Conservation (phyloP, 2,888 invertebrate genomes). For the Trichacis sp. region DNA sequence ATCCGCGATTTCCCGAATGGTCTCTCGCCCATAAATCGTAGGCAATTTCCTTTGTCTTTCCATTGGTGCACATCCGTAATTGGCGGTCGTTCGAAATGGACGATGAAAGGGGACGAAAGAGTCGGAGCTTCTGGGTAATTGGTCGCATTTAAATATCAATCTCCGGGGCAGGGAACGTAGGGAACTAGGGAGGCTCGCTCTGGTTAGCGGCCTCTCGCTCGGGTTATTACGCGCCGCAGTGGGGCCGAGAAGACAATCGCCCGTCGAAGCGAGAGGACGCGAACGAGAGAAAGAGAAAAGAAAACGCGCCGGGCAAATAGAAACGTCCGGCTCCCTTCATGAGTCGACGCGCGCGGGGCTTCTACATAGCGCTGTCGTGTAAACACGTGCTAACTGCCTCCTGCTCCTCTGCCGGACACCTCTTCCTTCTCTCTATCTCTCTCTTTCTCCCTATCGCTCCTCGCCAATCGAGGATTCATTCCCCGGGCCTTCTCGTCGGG, state of each 20-base stretch:
- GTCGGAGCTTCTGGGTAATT: constrained; percentile 49
- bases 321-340: constrained; percentile 59
- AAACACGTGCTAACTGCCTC: constrained; percentile 68
- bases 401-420: constrained; percentile 37
- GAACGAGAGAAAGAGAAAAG: constrained; percentile 37
- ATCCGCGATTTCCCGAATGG: too few relatives aligned
- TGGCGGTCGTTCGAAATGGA: too few relatives aligned
- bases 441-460: too few relatives aligned
- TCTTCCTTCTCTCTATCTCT: too few relatives aligned
- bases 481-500: too few relatives aligned
- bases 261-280: constrained; percentile 7
- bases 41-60: too few relatives aligned
- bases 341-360: constrained; percentile 55
- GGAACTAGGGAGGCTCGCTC: constrained; percentile 47
- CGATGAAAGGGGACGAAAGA: constrained; percentile 4
- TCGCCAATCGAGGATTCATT: too few relatives aligned
- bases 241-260: constrained; percentile 11
- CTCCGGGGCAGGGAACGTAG: constrained; percentile 31
- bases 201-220: constrained; percentile 21
- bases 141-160: constrained; percentile 56
- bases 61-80: too few relatives aligned
- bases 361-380: constrained; percentile 68
- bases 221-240: background rate
- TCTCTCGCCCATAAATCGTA: background rate
- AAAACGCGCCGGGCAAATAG: constrained; percentile 65